Evolutionary conservation across 1,140 invertebrate genomes (phyloP), one percentile per base, ranked within the genome.

Genomic region (Brevipalpus yothersi): DNA sequence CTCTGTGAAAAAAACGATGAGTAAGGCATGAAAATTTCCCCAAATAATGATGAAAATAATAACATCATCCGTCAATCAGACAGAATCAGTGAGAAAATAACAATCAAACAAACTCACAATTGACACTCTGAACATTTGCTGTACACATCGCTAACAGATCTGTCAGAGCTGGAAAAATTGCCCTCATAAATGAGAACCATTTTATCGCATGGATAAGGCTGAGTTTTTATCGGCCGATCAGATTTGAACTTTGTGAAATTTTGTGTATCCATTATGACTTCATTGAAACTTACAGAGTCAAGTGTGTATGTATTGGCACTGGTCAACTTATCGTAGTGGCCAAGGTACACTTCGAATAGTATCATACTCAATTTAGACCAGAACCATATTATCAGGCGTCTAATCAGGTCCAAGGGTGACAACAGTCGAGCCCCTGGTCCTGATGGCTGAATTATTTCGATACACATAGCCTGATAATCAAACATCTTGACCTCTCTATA

Each of bases 391-490:
- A 63, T 45, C 10, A 64, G 9, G 49, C 56, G 59, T 61, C 51
- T 58, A 9, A 62, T 42, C 59, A 63, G 49, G 23, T 63, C 45
- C 17, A 65, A 47, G 23, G 64, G 65, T 57, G 69, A 72, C 11
- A 64, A 51, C 5, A 75, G 59, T 45, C 69, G 65, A 51, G 65
- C 67, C 19, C 69, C 68, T 70, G 68, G 67, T 57, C 65, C 72
- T 39, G 68, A 69, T 61, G 67, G 65, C 49, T 66, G 69, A 56
- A 71, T 69, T 61, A 79, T 79, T 64, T 87, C 84, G 0, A 80
- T 79, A 67, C 86, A 90, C 9, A 82, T 75, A 0, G 84, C 87
- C 71, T 92, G 88, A 71, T 90, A 87, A 68, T 93, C 86, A 63
- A 82, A 82, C 0, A 90, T 79, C 0, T 80, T 78, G 0, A 90